Conservation (phyloP, 2,888 invertebrate genomes). For the Nesidiocoris tenuis region DNA sequence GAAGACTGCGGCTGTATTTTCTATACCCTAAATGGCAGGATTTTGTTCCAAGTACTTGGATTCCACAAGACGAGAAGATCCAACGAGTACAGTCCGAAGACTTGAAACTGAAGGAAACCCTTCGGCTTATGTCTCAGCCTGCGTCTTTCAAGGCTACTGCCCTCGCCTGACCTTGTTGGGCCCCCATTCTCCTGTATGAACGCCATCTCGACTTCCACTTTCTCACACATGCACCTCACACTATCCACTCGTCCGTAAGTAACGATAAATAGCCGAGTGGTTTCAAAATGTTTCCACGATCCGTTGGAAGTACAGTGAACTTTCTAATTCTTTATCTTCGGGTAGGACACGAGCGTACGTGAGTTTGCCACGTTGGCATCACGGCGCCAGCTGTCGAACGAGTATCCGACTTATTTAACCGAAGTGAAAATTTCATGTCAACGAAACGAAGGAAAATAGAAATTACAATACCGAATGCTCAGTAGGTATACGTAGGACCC, state of each 20-base stretch:
- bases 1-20: no score
- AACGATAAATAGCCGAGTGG: neutral
- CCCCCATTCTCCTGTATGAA: constrained; percentile 31
- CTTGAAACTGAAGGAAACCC: neutral
- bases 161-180: constrained; percentile 34
- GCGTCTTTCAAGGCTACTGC: constrained; percentile 30
- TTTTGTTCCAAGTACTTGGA: no score
- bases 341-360: neutral
- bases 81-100: neutral
- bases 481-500: no score
- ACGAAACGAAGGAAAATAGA: no score
- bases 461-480: no score
- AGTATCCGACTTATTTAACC: no score
- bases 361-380: no score
- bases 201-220: constrained; percentile 25
- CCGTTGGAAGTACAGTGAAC: neutral
- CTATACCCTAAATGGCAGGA: no score
- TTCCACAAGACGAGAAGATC: no score
- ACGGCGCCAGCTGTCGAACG: neutral
- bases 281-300: neutral
- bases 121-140: neutral
- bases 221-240: constrained; percentile 3
- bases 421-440: no score
- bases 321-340: neutral
- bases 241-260: neutral